Evolutionary conservation across 2,797 vertebrate species (phyloP).

Genomic region (Cephalopachus bancanus): DNA sequence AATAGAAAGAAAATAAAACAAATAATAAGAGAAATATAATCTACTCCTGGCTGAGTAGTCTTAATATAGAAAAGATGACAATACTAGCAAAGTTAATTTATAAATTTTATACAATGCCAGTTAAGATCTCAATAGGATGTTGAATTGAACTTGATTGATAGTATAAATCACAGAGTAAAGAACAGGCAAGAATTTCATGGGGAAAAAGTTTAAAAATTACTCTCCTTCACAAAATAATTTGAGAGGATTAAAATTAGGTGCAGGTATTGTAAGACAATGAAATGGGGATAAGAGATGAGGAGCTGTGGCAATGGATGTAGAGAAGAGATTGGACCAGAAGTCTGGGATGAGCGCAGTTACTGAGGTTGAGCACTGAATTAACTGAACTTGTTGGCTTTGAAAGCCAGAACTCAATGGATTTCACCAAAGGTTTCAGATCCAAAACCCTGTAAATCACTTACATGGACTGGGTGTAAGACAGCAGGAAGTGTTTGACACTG

Average conservation of each 20-base stretch:
- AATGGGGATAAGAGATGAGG: conserved; percentile 9
- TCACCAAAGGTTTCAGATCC: neutral
- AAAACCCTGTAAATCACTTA: neutral
- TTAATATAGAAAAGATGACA: conserved; percentile 63
- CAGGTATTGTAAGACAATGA: conserved; percentile 43
- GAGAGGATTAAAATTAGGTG: conserved; percentile 40
- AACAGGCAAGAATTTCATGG: conserved; percentile 43
- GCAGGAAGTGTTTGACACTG: neutral
- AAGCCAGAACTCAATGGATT: conserved; percentile 6
- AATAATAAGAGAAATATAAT: conserved; percentile 54
- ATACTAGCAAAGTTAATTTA: conserved; percentile 63
- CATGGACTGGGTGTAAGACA: neutral
- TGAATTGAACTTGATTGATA: conserved; percentile 62
- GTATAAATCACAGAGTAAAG: conserved; percentile 68
- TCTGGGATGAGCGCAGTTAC: conserved; percentile 11
- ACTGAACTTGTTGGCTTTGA: conserved; percentile 16
- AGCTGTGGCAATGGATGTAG: neutral
- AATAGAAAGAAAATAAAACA: conserved; percentile 51
- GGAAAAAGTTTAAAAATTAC: conserved; percentile 11
- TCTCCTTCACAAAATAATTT: conserved; percentile 68
- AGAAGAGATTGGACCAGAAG: conserved; percentile 52
- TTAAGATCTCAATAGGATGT: conserved; percentile 45
- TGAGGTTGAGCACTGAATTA: neutral
- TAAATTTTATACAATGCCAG: conserved; percentile 65
- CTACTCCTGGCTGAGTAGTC: conserved; percentile 29